These are phyloP conservation scores for Metalampra italica DNA, from an alignment of 2,888 invertebrate species.

Conservation along the genomic window DNA sequence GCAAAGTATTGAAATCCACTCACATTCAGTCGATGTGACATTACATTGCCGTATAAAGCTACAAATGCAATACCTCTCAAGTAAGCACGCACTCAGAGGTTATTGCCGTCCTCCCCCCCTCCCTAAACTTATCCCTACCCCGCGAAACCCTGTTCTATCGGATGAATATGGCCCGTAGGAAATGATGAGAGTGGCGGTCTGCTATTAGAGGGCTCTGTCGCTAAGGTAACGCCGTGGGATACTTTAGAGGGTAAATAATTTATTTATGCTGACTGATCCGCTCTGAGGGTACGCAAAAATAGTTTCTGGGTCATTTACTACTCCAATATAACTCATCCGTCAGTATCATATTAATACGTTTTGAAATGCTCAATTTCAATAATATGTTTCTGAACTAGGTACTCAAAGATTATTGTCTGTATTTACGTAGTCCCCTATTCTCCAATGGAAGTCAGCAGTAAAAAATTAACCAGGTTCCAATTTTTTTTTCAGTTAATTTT, in stretches of 20 bases:
- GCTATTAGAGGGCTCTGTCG: conserved; percentile 33
- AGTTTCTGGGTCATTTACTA: too few species aligned
- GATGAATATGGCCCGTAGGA: conserved; percentile 69
- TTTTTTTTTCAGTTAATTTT: too few species aligned
- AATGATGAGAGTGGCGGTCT: conserved; percentile 65
- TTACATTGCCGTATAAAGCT: conserved; percentile 11
- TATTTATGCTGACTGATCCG: background rate
- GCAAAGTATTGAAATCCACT: background rate
- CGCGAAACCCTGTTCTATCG: conserved; percentile 23
- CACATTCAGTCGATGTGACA: background rate
- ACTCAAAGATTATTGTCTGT: too few species aligned
- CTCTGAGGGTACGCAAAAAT: too few species aligned
- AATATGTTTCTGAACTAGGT: too few species aligned
- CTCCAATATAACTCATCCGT: too few species aligned
- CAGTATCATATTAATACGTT: too few species aligned
- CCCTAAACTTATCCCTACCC: conserved; percentile 7
- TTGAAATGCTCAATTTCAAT: too few species aligned
- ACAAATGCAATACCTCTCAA: conserved; percentile 53
- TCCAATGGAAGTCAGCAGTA: too few species aligned
- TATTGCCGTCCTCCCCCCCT: conserved; percentile 36
- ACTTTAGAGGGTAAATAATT: background rate
- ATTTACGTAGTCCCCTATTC: too few species aligned
- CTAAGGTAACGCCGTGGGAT: conserved; percentile 5
- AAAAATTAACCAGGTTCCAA: too few species aligned
- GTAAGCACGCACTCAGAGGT: conserved; percentile 48